A percentile compares a stretch with the other conserved stretches of the same genome.
Evolutionary conservation across 2,113 vertebrate genomes (phyloP).

Genomic region (Pica pica): DNA sequence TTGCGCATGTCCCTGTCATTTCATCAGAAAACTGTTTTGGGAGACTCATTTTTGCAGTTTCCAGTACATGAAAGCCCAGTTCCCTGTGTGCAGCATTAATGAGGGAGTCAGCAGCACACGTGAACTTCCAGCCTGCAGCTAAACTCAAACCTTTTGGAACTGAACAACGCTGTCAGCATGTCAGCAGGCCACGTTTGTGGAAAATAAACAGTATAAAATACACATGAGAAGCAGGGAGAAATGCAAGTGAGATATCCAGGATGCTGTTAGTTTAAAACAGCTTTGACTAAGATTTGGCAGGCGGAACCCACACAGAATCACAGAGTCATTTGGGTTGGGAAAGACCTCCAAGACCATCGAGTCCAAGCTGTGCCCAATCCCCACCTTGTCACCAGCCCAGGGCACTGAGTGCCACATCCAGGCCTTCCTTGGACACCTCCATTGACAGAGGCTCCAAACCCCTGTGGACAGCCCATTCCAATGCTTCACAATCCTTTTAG

Average conservation of each 20-base stretch:
- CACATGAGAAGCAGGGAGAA: not conserved
- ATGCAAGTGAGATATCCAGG: not conserved
- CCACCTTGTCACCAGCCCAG: not conserved
- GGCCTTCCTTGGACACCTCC: not conserved
- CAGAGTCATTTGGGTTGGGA: not conserved
- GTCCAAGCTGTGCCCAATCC: not conserved
- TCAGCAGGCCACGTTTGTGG: not conserved
- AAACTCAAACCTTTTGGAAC: not conserved
- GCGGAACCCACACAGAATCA: not conserved
- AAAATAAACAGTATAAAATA: not conserved
- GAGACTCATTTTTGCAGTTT: not conserved
- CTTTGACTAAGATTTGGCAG: not conserved
- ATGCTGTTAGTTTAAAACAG: not conserved
- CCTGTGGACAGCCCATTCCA: not conserved
- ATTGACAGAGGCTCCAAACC: not conserved
- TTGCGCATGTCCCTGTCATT: not conserved
- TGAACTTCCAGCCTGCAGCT: not conserved
- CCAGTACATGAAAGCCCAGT: not conserved
- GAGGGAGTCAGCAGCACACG: not conserved
- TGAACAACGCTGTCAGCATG: not conserved
- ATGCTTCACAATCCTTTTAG: not conserved
- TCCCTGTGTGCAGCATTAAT: not conserved
- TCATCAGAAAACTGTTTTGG: not conserved
- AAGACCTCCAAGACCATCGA: rapidly evolving
- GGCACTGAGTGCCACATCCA: not conserved